Conservation (phyloP, 2,797 vertebrate species). For the Gila robusta region DNA sequence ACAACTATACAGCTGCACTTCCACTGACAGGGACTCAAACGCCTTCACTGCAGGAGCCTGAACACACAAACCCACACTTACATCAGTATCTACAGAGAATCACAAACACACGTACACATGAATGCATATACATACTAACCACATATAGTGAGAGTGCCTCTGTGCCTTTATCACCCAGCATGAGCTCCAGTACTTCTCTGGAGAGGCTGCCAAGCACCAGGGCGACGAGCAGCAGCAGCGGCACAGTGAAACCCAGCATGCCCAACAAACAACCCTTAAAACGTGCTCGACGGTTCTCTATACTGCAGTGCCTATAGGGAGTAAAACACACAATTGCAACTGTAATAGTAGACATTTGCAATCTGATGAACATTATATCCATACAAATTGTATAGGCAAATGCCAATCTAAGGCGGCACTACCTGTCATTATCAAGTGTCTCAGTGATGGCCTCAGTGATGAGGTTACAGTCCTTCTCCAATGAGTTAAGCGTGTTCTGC, state of each 20-base stretch:
- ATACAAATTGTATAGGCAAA: not conserved
- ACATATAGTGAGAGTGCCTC: slow-evolving; percentile 78
- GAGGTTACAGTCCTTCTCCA: slow-evolving; percentile 85
- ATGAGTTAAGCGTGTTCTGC: slow-evolving; percentile 85
- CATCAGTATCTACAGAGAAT: slow-evolving; percentile 1
- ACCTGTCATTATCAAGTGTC: slow-evolving; percentile 77
- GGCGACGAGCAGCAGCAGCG: slow-evolving; percentile 77
- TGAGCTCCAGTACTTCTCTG: slow-evolving; percentile 71
- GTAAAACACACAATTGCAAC: not conserved
- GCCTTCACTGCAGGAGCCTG: slow-evolving; percentile 75
- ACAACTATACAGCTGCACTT: slow-evolving; percentile 77
- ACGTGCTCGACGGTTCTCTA: slow-evolving; percentile 77
- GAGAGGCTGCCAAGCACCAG: slow-evolving; percentile 79
- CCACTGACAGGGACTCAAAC: slow-evolving; percentile 74
- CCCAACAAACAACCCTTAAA: slow-evolving; percentile 81
- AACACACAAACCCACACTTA: slow-evolving; percentile 4
- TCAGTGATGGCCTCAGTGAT: slow-evolving; percentile 79
- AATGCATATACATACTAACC: slow-evolving; percentile 70
- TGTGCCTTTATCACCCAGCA: slow-evolving; percentile 73
- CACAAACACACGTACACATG: not conserved
- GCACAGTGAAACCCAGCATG: slow-evolving; percentile 80
- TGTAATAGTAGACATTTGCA: slow-evolving; percentile 11
- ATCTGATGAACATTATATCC: not conserved
- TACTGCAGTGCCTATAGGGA: slow-evolving; percentile 70
- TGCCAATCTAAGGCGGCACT: not conserved